Evolutionary conservation across 2,888 invertebrate genomes (phyloP), one percentile per base, ranked within the genome.

Genomic region (Seira ritae): DNA sequence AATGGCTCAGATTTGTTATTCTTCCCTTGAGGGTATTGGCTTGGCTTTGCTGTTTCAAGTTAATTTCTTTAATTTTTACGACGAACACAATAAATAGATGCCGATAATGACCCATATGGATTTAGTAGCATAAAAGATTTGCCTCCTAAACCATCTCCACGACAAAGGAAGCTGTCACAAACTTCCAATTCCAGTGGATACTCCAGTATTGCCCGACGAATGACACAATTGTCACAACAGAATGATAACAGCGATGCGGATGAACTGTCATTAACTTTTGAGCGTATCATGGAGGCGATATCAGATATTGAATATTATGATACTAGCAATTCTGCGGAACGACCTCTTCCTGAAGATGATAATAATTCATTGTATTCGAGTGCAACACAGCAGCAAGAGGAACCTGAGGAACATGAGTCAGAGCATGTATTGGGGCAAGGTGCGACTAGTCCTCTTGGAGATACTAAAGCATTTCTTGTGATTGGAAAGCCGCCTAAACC

Each of bases 221-320:
- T 37, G 4, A 15, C 15, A 12, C 12, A 12, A 23, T 10, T 24
- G 20, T 2, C 24, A 50, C n/a, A 15, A 42, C 74, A 66, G 19
- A 42, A 42, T 15, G 72, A 50, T 20, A 46, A 20, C 23, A 31
- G 46, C 15, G 42, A 37, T 24, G 67, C 55, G 19, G 88, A 88
- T 71, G 88, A 88, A 50, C 73, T 88, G 1, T 88, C 88, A 55
- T 85, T 78, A 24, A 87, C 86, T 62, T 84, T 88, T 60, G 88
- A 88, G 50, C 73, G 71, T n/a, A 88, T 88, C 50, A 60, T 88
- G 42, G 88, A 88, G 65, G 85, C 86, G 73, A 85, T 88, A 69
- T 82, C 84, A 17, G 85, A 70, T 23, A 72, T 87, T 20, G 86
- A 85, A 42, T 50, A 84, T 71, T 73, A 76, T 72, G 81, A 82